Evolutionary conservation across 2,888 invertebrate genomes (phyloP).

Genomic region (Lepidocyrtoides sp.): DNA sequence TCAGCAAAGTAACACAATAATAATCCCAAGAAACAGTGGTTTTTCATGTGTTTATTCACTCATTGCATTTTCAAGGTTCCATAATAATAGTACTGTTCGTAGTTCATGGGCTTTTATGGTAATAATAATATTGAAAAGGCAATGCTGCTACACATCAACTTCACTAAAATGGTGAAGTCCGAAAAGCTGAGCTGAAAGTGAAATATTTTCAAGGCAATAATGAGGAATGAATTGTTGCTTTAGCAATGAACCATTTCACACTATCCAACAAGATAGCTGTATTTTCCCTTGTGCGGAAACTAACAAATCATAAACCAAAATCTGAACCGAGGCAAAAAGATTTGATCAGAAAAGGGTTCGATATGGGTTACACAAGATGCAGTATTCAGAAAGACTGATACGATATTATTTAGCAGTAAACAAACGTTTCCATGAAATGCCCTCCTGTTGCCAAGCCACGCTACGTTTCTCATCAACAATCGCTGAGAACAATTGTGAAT

Average conservation of each 20-base stretch:
- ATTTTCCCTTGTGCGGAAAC: background rate
- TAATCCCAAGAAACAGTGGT: background rate
- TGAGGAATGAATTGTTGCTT: background rate
- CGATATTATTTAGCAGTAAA: background rate
- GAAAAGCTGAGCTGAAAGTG: constrained; percentile 18
- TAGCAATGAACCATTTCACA: background rate
- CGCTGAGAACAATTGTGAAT: too few species aligned
- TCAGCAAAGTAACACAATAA: background rate
- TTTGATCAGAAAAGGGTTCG: background rate
- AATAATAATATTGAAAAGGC: too few species aligned
- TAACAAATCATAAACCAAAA: background rate
- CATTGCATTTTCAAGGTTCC: constrained; percentile 3
- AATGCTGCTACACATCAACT: background rate
- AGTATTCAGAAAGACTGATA: too few species aligned
- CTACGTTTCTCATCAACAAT: background rate
- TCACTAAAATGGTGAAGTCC: background rate
- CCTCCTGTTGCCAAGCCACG: background rate
- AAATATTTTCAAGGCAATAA: constrained; percentile 22
- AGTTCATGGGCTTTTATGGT: background rate
- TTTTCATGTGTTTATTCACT: background rate
- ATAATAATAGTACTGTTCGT: background rate
- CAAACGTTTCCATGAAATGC: background rate
- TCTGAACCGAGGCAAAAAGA: background rate
- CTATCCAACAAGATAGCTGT: too few species aligned
- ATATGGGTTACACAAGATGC: too few species aligned